phyloP scores from a whole-genome alignment of 2,113 vertebrate species.

The Ammodytes dubius region DNA sequence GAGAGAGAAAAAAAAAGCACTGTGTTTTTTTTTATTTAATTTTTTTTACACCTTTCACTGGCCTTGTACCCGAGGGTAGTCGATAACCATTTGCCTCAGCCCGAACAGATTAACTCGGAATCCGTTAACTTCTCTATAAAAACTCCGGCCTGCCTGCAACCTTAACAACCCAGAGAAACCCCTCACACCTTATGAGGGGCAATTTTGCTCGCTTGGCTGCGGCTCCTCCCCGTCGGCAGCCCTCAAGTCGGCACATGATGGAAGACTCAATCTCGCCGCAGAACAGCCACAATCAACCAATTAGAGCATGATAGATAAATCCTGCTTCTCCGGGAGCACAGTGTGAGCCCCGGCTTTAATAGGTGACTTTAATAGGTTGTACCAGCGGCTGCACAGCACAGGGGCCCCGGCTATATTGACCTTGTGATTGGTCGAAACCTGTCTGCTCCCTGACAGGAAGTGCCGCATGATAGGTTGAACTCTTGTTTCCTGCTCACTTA shows the following conservation, averaged over 20 bases:
- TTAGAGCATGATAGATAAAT: constrained; percentile 83
- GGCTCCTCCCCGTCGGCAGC: constrained; percentile 63
- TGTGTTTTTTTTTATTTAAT: constrained; percentile 14
- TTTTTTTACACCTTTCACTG: constrained; percentile 3
- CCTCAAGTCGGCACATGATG: constrained; percentile 76
- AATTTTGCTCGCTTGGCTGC: constrained; percentile 75
- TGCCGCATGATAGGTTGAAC: constrained; percentile 38
- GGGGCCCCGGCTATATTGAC: constrained; percentile 47
- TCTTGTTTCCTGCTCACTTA: constrained; percentile 17
- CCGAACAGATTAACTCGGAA: constrained; percentile 78
- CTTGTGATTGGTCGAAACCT: constrained; percentile 75
- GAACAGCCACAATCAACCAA: constrained; percentile 82
- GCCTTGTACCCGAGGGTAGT: constrained; percentile 64
- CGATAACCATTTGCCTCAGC: constrained; percentile 76
- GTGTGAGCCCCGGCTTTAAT: constrained; percentile 67
- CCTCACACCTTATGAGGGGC: constrained; percentile 72
- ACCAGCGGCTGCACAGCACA: neutral
- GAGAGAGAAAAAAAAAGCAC: constrained; percentile 6
- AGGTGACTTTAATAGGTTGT: constrained; percentile 68
- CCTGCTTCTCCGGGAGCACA: constrained; percentile 58
- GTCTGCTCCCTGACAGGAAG: constrained; percentile 57
- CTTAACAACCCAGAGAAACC: constrained; percentile 47
- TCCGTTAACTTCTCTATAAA: constrained; percentile 78
- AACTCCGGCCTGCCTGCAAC: constrained; percentile 59
- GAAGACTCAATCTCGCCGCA: constrained; percentile 82